Percentiles rank a stretch among this genome's conserved stretches.
phyloP scores from a whole-genome alignment of 2,888 invertebrate species.

The Xestoiulus laeticollis region DNA sequence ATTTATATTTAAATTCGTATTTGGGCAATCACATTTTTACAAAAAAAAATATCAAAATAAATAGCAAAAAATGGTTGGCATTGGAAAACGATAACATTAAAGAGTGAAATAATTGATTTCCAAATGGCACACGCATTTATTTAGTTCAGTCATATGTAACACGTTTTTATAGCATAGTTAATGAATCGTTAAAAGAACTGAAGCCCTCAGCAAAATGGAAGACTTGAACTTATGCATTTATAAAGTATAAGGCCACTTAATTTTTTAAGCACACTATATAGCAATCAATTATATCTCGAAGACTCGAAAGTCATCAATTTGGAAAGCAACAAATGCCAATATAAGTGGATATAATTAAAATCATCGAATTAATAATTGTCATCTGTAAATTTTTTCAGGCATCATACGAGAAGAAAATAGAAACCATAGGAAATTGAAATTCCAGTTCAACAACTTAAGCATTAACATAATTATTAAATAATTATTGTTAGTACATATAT shows the following conservation, averaged over 20 bases:
- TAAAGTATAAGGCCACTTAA: background rate
- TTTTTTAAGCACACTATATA: background rate
- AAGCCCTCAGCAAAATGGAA: background rate
- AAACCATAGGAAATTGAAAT: background rate
- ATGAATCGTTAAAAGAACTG: background rate
- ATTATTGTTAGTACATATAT: background rate
- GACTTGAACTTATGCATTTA: background rate
- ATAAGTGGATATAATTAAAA: too few species aligned
- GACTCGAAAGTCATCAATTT: background rate
- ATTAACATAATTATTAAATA: background rate
- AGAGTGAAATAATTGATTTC: background rate
- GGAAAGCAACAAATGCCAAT: background rate
- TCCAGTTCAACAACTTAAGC: constrained; percentile 21
- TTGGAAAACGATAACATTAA: background rate
- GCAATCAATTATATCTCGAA: background rate
- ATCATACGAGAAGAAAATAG: background rate
- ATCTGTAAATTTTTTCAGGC: background rate
- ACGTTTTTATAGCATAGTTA: background rate
- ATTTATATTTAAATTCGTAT: background rate
- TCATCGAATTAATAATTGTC: background rate
- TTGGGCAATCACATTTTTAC: background rate
- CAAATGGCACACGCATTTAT: background rate
- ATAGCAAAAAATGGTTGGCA: background rate
- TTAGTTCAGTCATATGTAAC: background rate
- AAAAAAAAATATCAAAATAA: background rate